Conservation (phyloP, 2,888 invertebrate species). For the Netelia melanura region DNA sequence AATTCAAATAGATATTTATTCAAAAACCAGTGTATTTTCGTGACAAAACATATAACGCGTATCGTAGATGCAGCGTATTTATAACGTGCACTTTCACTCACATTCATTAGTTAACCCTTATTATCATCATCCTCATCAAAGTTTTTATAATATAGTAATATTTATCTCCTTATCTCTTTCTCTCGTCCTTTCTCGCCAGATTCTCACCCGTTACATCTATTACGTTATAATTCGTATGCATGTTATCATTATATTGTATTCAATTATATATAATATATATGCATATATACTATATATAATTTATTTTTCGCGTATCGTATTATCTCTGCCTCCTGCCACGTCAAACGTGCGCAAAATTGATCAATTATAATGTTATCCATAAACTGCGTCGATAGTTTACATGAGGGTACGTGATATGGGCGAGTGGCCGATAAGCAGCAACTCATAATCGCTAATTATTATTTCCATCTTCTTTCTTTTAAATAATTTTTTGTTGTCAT, state of each 20-base stretch:
- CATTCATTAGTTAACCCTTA: slow-evolving; percentile 71
- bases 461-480: slow-evolving; percentile 12
- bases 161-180: slow-evolving; percentile 72
- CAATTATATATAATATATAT: slow-evolving; percentile 47
- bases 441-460: slow-evolving; percentile 52
- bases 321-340: slow-evolving; percentile 63
- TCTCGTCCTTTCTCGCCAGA: slow-evolving; percentile 62
- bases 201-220: slow-evolving; percentile 71
- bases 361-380: slow-evolving; percentile 50
- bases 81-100: slow-evolving; percentile 77
- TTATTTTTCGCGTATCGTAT: slow-evolving; percentile 53
- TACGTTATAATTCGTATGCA: slow-evolving; percentile 64
- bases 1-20: slow-evolving; percentile 84
- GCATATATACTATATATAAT: slow-evolving; percentile 25
- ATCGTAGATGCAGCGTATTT: slow-evolving; percentile 76
- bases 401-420: slow-evolving; percentile 62
- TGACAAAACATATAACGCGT: slow-evolving; percentile 82
- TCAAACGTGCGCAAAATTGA: slow-evolving; percentile 53
- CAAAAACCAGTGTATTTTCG: slow-evolving; percentile 82
- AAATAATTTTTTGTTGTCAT: not conserved
- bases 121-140: slow-evolving; percentile 56
- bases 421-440: slow-evolving; percentile 51
- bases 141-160: slow-evolving; percentile 70
- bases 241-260: slow-evolving; percentile 57
- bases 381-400: slow-evolving; percentile 60